Percentiles rank a stretch among this genome's conserved stretches.
These are phyloP conservation scores for Caerostris extrusa DNA, from an alignment of 1,140 invertebrate genomes.

Conservation along the genomic window DNA sequence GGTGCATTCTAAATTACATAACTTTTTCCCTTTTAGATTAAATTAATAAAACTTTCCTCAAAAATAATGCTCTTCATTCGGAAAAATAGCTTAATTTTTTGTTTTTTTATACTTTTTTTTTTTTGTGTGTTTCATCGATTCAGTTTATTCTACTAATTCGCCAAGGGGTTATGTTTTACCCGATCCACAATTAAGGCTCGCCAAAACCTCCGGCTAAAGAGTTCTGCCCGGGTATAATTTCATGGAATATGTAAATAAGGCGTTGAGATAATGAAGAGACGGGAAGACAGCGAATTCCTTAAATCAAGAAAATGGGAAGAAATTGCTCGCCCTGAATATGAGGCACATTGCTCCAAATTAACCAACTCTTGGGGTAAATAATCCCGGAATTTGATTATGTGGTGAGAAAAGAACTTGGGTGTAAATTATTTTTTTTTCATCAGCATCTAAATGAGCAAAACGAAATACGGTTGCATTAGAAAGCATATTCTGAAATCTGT, in stretches of 20 bases:
- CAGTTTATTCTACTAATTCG: not conserved
- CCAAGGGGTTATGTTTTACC: not conserved
- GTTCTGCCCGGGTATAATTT: not conserved
- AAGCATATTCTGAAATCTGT: too few relatives aligned
- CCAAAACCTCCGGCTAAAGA: not conserved
- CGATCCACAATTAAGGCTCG: not conserved
- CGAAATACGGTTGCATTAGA: too few relatives aligned
- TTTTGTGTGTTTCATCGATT: not conserved
- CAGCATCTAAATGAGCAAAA: too few relatives aligned
- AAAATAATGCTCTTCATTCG: not conserved
- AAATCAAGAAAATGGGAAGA: not conserved
- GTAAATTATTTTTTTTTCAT: too few relatives aligned
- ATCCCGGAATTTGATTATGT: not conserved
- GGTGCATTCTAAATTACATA: not conserved
- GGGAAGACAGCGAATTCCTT: not conserved
- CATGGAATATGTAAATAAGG: constrained; percentile 16
- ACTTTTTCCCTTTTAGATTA: not conserved
- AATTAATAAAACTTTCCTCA: constrained; percentile 9
- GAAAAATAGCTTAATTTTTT: not conserved
- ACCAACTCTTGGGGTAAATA: not conserved
- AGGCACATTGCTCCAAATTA: not conserved
- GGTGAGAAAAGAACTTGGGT: too few relatives aligned
- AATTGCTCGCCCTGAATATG: not conserved
- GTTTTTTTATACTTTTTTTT: not conserved
- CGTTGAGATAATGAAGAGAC: not conserved